Conservation (phyloP, 2,888 invertebrate species). For the Rapana venosa region DNA sequence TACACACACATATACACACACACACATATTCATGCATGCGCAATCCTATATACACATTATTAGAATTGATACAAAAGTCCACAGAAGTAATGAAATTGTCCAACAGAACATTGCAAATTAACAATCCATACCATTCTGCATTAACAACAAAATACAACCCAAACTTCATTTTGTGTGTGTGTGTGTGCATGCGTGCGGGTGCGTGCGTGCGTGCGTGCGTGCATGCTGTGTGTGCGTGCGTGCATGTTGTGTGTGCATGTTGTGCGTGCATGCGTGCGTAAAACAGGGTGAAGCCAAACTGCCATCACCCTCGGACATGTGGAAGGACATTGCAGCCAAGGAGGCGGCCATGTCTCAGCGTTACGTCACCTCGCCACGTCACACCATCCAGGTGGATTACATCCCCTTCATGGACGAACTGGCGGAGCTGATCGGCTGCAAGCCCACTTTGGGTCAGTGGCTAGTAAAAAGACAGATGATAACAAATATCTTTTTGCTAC, state of each 20-base stretch:
- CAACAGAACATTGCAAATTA: too few species aligned
- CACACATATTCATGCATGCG: too few species aligned
- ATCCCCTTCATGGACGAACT: slow-evolving; percentile 78
- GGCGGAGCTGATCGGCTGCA: slow-evolving; percentile 75
- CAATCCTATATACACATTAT: too few species aligned
- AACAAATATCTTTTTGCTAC: too few species aligned
- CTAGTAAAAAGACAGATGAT: too few species aligned
- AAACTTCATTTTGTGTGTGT: too few species aligned
- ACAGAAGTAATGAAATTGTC: too few species aligned
- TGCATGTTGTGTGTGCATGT: neutral
- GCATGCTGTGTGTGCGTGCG: neutral
- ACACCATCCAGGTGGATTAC: slow-evolving; percentile 78
- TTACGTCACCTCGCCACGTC: slow-evolving; percentile 69
- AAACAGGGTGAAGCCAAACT: slow-evolving; percentile 68
- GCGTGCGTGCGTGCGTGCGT: neutral
- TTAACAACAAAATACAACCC: too few species aligned
- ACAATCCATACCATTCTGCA: too few species aligned
- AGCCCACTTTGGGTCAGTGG: neutral
- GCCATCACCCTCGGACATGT: slow-evolving; percentile 74
- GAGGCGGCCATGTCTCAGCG: slow-evolving; percentile 63
- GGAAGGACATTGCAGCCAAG: slow-evolving; percentile 71
- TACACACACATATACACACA: too few species aligned
- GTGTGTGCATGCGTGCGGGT: neutral
- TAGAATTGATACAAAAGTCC: too few species aligned
- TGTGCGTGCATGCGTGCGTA: neutral